Evolutionary conservation across 2,113 vertebrate genomes (phyloP).

Genomic region (Rhinolophus ferrumequinum): DNA sequence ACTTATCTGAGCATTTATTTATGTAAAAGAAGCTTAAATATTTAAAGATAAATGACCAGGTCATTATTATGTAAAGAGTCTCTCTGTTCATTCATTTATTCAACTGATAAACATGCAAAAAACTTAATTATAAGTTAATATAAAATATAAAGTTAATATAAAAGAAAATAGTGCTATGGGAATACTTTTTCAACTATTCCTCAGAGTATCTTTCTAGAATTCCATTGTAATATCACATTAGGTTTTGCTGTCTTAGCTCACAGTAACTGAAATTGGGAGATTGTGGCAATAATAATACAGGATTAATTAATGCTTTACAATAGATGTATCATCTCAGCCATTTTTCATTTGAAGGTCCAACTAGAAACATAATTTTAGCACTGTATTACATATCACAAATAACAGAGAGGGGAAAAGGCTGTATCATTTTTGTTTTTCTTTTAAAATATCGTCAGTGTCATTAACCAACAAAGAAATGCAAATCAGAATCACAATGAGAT

Average conservation of each 20-base stretch:
- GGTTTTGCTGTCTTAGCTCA: not conserved
- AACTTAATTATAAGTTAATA: not conserved
- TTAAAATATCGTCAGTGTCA: not conserved
- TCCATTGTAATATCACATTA: not conserved
- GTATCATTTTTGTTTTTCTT: not conserved
- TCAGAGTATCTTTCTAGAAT: not conserved
- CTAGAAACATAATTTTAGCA: not conserved
- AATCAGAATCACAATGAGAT: not conserved
- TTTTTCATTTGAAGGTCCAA: not conserved
- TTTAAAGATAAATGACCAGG: not conserved
- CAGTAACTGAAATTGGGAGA: not conserved
- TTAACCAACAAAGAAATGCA: not conserved
- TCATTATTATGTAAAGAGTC: not conserved
- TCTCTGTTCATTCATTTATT: not conserved
- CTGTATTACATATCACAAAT: not conserved
- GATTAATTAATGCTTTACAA: not conserved
- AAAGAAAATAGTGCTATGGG: not conserved
- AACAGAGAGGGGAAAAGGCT: not conserved
- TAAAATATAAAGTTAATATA: no score
- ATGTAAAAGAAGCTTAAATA: not conserved
- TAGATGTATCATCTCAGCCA: not conserved
- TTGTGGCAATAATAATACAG: not conserved
- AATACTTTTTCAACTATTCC: not conserved
- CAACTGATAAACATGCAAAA: not conserved
- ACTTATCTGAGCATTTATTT: not conserved